A percentile compares a stretch with the other conserved stretches of the same genome.
These are phyloP conservation scores for Athalia circularis DNA, from an alignment of 2,888 invertebrate genomes.

Conservation along the genomic window DNA sequence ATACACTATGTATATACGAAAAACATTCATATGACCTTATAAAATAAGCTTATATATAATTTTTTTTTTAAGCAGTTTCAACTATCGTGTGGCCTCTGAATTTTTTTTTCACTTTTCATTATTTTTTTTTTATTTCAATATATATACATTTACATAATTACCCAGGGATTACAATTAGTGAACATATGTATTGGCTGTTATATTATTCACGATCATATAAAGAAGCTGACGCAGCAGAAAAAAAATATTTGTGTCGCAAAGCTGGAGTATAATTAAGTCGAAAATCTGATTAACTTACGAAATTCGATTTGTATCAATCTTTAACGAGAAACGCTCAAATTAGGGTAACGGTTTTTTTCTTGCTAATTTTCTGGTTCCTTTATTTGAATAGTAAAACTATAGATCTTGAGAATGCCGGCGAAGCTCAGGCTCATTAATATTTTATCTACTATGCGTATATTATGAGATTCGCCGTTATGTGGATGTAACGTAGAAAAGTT, in stretches of 20 bases:
- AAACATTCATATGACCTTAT: constrained; percentile 17
- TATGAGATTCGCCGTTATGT: too few relatives aligned
- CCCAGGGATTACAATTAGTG: too few relatives aligned
- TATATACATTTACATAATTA: too few relatives aligned
- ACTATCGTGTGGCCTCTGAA: constrained; percentile 23
- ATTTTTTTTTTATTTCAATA: neutral
- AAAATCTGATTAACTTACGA: constrained; percentile 24
- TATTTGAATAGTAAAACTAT: constrained; percentile 1
- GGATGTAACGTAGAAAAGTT: too few relatives aligned
- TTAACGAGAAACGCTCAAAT: constrained; percentile 15
- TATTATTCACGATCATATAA: neutral
- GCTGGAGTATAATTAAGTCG: neutral
- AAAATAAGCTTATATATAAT: constrained; percentile 12
- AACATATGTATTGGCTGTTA: neutral
- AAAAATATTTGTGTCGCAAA: neutral
- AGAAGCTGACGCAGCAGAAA: constrained; percentile 6
- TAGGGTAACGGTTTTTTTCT: neutral
- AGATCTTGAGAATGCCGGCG: neutral
- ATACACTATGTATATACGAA: too few relatives aligned
- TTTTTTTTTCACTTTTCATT: neutral
- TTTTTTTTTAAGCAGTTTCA: constrained; percentile 7
- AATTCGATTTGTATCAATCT: constrained; percentile 2
- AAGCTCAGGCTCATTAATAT: too few relatives aligned
- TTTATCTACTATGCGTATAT: too few relatives aligned
- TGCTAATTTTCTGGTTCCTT: too few relatives aligned